Evolutionary conservation across 2,113 vertebrate genomes (phyloP).

Genomic region (Mohoua ochrocephala): DNA sequence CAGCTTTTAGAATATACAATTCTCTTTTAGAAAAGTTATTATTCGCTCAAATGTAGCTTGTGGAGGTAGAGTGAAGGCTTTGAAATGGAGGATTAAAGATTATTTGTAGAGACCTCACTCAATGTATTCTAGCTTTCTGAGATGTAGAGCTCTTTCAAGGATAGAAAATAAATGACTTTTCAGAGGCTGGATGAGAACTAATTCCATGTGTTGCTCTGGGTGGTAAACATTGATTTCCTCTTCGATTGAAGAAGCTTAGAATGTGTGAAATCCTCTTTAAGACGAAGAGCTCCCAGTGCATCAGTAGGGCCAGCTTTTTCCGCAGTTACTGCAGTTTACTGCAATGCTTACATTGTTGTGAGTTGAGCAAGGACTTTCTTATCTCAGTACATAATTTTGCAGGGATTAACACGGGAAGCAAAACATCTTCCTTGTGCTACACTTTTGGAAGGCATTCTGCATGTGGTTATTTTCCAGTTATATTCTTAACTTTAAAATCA

Average conservation of each 20-base stretch:
- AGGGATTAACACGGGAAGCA: slow-evolving; percentile 10
- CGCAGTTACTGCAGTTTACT: not conserved
- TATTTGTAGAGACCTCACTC: not conserved
- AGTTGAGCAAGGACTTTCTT: not conserved
- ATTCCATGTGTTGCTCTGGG: slow-evolving; percentile 34
- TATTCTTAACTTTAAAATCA: slow-evolving; percentile 23
- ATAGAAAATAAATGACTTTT: slow-evolving; percentile 46
- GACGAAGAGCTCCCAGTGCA: not conserved
- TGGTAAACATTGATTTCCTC: slow-evolving; percentile 44
- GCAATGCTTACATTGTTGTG: not conserved
- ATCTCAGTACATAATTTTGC: not conserved
- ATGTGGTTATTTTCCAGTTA: not conserved
- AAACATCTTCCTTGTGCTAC: not conserved
- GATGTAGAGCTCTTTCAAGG: slow-evolving; percentile 14
- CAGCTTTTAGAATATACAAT: not conserved
- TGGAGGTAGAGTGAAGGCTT: not conserved
- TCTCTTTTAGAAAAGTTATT: not conserved
- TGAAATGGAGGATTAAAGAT: slow-evolving; percentile 34
- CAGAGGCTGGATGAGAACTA: not conserved
- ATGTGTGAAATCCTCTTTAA: slow-evolving; percentile 34
- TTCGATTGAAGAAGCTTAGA: slow-evolving; percentile 13
- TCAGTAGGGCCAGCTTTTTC: not conserved
- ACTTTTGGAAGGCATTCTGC: not conserved
- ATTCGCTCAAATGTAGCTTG: not conserved
- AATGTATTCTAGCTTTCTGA: not conserved